Conservation (phyloP, 1,140 invertebrate genomes). For the Uloborus diversus region DNA sequence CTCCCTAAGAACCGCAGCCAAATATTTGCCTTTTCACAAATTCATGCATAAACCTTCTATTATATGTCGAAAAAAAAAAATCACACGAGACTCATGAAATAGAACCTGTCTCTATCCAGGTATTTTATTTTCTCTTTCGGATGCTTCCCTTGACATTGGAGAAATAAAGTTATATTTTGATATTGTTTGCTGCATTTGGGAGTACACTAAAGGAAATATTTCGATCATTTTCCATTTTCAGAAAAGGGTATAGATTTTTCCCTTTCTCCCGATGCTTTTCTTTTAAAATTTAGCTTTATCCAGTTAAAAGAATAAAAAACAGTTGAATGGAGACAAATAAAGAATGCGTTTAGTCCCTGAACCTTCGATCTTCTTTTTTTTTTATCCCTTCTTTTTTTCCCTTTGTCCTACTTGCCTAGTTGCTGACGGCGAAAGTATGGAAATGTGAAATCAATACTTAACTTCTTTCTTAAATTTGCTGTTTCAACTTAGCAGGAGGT, state of each 20-base stretch:
- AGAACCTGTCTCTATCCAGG: no score
- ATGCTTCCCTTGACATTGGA: neutral
- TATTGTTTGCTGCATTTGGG: neutral
- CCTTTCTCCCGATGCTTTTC: neutral
- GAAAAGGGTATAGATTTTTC: no score
- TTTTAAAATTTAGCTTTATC: neutral
- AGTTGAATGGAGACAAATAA: neutral
- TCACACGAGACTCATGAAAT: no score
- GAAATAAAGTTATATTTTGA: neutral
- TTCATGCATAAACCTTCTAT: no score
- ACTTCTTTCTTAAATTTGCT: neutral
- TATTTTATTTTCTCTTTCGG: slow-evolving; percentile 1
- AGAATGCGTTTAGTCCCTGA: slow-evolving; percentile 3
- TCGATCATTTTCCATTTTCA: no score
- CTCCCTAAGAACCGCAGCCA: no score
- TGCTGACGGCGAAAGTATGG: slow-evolving; percentile 20
- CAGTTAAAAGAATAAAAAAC: neutral
- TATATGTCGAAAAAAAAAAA: no score
- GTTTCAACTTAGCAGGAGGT: neutral
- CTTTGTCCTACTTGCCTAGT: no score
- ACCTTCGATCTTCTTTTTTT: slow-evolving; percentile 26
- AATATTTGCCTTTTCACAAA: no score
- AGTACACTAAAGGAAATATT: no score
- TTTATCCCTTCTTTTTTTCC: neutral
- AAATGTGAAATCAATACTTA: slow-evolving; percentile 48